These are phyloP conservation scores for Eueides isabella DNA, from an alignment of 1,140 invertebrate genomes.

Conservation along the genomic window DNA sequence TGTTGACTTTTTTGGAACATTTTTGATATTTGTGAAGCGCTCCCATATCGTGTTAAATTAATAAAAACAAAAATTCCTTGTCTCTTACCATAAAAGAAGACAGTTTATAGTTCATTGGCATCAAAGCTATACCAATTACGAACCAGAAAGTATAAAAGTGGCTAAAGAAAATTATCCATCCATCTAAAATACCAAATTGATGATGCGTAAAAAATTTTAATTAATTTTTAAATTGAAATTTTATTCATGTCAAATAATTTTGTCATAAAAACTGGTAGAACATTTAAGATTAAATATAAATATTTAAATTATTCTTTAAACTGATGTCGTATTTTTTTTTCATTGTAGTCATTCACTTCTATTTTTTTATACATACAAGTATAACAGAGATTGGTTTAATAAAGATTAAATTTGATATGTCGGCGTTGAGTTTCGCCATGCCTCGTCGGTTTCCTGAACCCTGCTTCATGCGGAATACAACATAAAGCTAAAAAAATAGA, in stretches of 20 bases:
- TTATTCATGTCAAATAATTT: not conserved
- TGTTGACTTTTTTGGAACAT: no score
- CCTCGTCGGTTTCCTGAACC: no score
- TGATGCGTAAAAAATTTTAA: not conserved
- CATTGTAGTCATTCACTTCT: not conserved
- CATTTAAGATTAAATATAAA: not conserved
- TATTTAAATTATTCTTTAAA: not conserved
- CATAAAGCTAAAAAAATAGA: no score
- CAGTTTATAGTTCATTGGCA: not conserved
- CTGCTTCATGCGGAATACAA: no score
- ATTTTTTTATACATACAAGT: no score
- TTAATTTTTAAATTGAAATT: not conserved
- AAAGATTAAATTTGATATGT: no score
- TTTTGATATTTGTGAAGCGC: no score
- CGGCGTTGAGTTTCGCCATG: no score
- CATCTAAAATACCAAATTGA: not conserved
- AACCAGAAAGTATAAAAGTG: not conserved
- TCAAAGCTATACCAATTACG: not conserved
- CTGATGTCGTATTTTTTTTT: not conserved
- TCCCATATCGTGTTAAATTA: not conserved
- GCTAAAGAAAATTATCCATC: slow-evolving; percentile 4
- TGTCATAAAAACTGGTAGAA: not conserved
- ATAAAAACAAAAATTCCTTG: not conserved
- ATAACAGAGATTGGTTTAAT: no score
- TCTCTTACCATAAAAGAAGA: not conserved